Evolutionary conservation across 2,113 vertebrate species (phyloP), one percentile per base, ranked within the genome.

Genomic region (Psettodes erumei): DNA sequence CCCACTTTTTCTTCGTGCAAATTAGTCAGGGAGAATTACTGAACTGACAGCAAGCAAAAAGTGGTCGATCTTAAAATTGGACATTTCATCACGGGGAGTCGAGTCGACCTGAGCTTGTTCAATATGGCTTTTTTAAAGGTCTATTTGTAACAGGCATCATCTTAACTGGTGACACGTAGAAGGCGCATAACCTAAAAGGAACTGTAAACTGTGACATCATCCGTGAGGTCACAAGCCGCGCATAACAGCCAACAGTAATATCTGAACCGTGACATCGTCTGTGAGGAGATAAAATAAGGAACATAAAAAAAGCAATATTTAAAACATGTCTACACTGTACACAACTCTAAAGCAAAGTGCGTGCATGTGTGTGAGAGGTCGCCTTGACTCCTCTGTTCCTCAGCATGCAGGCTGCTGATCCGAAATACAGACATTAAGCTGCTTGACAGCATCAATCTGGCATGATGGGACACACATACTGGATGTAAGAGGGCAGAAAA

Each of bases 371-470:
- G n/a, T 10, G 28, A 15, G 10, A 13, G 18, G 6, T 28, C 12
- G 16, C n/a, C 9, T 37, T n/a, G n/a, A 16, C 15, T 3, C 68
- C 64, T 64, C 10, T 74, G 59, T 53, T 61, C 21, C 35, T 42
- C 71, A 74, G 55, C 70, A 64, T 61, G 32, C 13, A 50, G 38
- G 28, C 65, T 53, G 60, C 38, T 42, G 40, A 56, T 61, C 7
- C 10, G 33, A 18, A 25, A 75, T 58, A 75, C 58, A 54, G 37
- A 23, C 42, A 75, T 79, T 70, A 77, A 59, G 55, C 63, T 58
- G 58, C 68, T 71, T 60, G 72, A 83, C 65, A 75, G 70, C 61
- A 59, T 83, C 70, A 51, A 61, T 84, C 67, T 68, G 33, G 30
- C 7, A 45, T 71, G 60, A 66, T 45, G 45, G 30, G 63, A 76